Conservation (phyloP, 1,140 invertebrate genomes). For the Doryteuthis pealeii region DNA sequence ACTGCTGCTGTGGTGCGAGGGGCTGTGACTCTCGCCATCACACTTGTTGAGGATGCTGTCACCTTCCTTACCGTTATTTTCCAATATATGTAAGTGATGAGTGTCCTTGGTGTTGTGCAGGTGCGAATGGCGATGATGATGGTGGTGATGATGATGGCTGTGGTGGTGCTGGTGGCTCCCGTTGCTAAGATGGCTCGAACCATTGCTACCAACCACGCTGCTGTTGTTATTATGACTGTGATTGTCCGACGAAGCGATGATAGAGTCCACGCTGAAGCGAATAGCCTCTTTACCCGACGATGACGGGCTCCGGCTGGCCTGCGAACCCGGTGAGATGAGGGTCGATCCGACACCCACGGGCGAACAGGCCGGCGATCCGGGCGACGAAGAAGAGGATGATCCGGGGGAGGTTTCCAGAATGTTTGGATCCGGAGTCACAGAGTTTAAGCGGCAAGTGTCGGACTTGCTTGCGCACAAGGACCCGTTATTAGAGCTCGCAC, state of each 20-base stretch:
- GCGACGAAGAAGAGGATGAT: neutral
- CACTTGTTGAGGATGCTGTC: too few relatives aligned
- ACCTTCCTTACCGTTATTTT: too few relatives aligned
- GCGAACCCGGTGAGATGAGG: neutral
- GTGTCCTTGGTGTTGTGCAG: neutral
- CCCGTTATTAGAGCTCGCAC: neutral
- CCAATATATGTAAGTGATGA: neutral
- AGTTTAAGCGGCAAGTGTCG: neutral
- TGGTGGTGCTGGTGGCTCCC: neutral
- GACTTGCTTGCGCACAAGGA: neutral
- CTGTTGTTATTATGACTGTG: neutral
- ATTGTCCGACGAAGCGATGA: conserved; percentile 3
- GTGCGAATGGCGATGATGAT: neutral
- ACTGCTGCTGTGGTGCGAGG: neutral
- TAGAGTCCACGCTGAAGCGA: conserved; percentile 12
- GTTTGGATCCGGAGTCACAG: neutral
- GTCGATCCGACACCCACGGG: neutral
- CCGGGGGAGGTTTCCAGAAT: neutral
- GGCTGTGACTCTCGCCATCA: too few relatives aligned
- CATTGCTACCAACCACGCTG: neutral
- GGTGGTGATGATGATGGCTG: neutral
- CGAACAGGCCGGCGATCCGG: neutral
- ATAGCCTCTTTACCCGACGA: conserved; percentile 4
- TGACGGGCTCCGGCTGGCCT: neutral
- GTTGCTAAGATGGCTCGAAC: neutral